Evolutionary conservation across 2,113 vertebrate species (phyloP).

Genomic region (Seriola dumerili): DNA sequence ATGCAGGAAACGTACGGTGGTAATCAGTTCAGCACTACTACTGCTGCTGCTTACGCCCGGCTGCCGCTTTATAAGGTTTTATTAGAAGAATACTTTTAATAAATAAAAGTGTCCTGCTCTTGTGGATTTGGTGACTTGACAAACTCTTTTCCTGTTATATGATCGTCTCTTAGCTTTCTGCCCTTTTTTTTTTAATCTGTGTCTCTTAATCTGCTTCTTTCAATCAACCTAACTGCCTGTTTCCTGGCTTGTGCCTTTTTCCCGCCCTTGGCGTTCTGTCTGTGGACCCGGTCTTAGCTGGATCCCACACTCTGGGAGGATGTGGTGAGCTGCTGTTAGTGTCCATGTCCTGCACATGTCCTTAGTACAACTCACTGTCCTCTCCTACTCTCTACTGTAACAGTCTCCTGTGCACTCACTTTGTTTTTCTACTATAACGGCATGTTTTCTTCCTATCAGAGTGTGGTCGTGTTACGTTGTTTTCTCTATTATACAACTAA

Average conservation of each 20-base stretch:
- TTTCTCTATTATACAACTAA: slow-evolving; percentile 2
- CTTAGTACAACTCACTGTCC: slow-evolving; percentile 15
- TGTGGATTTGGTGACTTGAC: too few relatives aligned
- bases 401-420: background rate
- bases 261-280: slow-evolving; percentile 23
- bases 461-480: background rate
- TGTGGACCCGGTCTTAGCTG: slow-evolving; percentile 40
- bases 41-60: too few relatives aligned
- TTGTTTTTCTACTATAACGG: background rate
- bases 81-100: background rate
- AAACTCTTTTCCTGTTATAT: background rate
- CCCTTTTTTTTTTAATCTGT: background rate
- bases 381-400: slow-evolving; percentile 9
- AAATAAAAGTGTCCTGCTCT: too few relatives aligned
- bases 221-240: background rate
- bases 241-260: slow-evolving; percentile 30
- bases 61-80: background rate
- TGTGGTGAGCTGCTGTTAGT: slow-evolving; percentile 80
- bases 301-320: slow-evolving; percentile 58
- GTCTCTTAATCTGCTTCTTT: background rate
- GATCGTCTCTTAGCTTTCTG: background rate
- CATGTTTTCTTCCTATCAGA: background rate
- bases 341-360: slow-evolving; percentile 66
- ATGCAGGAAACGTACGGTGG: background rate
- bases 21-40: background rate